Evolutionary conservation across 2,113 vertebrate species (phyloP).

Genomic region (Eublepharis macularius): DNA sequence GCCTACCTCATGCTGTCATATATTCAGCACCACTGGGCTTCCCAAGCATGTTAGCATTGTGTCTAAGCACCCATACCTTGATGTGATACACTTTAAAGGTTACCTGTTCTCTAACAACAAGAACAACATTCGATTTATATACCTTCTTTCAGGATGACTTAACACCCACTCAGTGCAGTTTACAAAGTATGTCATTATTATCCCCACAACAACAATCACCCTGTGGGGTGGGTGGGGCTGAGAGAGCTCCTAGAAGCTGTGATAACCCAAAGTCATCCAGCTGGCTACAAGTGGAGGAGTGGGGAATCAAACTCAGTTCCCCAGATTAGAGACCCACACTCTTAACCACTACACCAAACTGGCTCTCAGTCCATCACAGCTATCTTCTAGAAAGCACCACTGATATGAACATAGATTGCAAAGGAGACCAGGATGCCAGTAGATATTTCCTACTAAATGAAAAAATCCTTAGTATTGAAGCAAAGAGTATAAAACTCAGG

Average conservation of each 20-base stretch:
- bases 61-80: conserved; percentile 1
- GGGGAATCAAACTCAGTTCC: no score
- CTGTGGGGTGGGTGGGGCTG: no score
- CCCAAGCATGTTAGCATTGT: background rate
- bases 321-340: no score
- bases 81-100: background rate
- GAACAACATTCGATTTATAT: no score
- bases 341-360: no score
- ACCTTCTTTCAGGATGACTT: no score
- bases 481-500: background rate
- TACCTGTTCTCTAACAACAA: background rate
- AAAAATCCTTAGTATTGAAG: background rate
- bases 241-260: no score
- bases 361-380: background rate
- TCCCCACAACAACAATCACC: no score
- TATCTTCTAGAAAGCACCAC: background rate
- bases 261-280: no score
- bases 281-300: no score
- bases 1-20: background rate
- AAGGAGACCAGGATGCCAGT: background rate
- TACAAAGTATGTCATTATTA: no score
- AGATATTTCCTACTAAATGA: background rate
- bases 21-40: background rate
- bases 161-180: no score
- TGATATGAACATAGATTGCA: background rate